Evolutionary conservation across 2,797 vertebrate species (phyloP).

Genomic region (Setipinna tenuifilis): DNA sequence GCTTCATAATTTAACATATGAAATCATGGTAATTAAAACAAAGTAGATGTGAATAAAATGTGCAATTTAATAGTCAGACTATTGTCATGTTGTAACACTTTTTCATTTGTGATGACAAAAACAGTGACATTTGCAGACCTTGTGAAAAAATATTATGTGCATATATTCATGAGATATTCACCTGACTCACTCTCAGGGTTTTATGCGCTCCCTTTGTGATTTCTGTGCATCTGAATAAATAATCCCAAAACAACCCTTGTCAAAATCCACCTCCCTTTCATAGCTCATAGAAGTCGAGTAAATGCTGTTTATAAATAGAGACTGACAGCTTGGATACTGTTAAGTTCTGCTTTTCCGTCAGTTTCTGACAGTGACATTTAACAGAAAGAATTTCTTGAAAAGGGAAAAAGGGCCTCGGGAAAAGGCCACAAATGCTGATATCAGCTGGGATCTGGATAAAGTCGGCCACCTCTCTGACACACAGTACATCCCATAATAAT

Average conservation of each 20-base stretch:
- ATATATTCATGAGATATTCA: constrained; percentile 11
- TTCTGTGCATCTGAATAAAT: constrained; percentile 63
- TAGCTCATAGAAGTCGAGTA: constrained; percentile 61
- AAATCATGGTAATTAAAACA: not conserved
- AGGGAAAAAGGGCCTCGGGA: constrained; percentile 49
- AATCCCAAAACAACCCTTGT: constrained; percentile 47
- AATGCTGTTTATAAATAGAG: constrained; percentile 79
- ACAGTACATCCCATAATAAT: constrained; percentile 18
- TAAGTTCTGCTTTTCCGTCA: constrained; percentile 81
- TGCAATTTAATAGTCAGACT: not conserved
- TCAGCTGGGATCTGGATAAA: constrained; percentile 58
- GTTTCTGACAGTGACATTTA: constrained; percentile 86
- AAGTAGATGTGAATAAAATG: not conserved
- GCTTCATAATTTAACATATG: not conserved
- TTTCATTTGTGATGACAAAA: not conserved
- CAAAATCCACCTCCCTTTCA: constrained; percentile 69
- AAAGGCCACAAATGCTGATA: constrained; percentile 55
- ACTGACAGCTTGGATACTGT: constrained; percentile 80
- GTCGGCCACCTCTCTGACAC: constrained; percentile 57
- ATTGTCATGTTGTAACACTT: not conserved
- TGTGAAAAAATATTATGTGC: not conserved
- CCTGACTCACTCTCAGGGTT: not conserved
- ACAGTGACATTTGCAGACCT: not conserved
- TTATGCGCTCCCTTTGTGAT: not conserved
- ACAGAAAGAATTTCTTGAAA: constrained; percentile 69